Base-by-base conservation (phyloP, 2,888 invertebrate genomes). In the Netelia melanura region DNA sequence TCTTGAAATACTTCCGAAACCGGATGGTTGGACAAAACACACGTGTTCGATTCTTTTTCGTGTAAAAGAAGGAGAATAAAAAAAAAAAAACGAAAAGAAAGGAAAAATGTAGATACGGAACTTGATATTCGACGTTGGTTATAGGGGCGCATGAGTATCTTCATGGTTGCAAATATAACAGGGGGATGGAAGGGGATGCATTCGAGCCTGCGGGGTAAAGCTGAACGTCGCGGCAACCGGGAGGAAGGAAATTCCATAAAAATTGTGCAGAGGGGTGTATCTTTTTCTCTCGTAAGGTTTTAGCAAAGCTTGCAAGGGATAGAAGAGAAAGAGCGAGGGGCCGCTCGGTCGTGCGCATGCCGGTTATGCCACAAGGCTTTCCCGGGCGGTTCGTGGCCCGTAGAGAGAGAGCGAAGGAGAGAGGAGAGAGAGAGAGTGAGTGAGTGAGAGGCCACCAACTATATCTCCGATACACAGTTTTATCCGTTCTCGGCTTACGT, bases 381-480 rank as follows among this genome's bases (percentile, higher is more conserved):
- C 79, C 82, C 44, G 81, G 78, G 81, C 68, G 75, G 64, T 85
- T 83, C 86, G 76, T 58, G 68, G 68, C 58, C 30, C 30, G 30
- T 5, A 30, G 30, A 30, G 30, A 30, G 30, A 30, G 30, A 30
- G 30, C 0, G 68, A 48, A 25, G 3, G 25, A 25, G 2, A 25
- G 25, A 25, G 25, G 25, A 3, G 25, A 3, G 2, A 3, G 25
- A 25, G 25, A 25, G 25, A 30, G 30, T 5, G 30, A 30, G 30
- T 5, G 30, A 30, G 30, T 3, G 68, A 48, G 43, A 52, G 71
- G 75, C 72, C 56, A 64, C 30, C 30, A 62, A 85, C 85, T 87
- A 89, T 87, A 87, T 82, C 80, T 86, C 82, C 87, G 88, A 89
- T 89, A 90, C 86, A 89, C 87, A 81, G 81, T 90, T 91, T 91